A percentile compares a stretch with the other conserved stretches of the same genome.
Conservation (phyloP, 2,797 vertebrate genomes). For the Parauchenoglanis ngamensis region DNA sequence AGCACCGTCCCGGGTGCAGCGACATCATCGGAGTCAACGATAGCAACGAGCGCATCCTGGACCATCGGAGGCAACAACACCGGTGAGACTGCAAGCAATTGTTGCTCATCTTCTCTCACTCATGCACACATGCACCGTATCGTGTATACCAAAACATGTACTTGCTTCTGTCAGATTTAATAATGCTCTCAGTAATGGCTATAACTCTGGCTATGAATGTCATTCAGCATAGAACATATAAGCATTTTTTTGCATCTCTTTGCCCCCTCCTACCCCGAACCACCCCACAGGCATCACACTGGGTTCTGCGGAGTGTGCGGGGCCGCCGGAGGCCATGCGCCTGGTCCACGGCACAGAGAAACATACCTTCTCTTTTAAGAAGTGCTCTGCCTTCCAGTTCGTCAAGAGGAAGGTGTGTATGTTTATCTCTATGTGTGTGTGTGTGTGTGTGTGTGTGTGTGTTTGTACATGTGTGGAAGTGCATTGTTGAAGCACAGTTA, state of each 20-base stretch:
- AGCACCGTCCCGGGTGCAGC: constrained; percentile 30
- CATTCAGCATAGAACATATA: background rate
- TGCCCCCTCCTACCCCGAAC: background rate
- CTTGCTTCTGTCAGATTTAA: background rate
- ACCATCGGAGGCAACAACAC: constrained; percentile 26
- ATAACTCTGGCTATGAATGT: background rate
- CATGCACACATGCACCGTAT: background rate
- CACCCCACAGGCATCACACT: constrained; percentile 67
- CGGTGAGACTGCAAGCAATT: constrained; percentile 25
- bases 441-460: constrained; percentile 18
- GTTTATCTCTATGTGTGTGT: background rate
- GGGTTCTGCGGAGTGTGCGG: constrained; percentile 76
- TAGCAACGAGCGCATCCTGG: constrained; percentile 37
- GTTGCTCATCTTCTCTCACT: constrained; percentile 14
- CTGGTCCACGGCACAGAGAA: constrained; percentile 79
- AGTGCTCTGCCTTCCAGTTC: constrained; percentile 96
- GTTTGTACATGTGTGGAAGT: constrained; percentile 18
- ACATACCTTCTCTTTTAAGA: constrained; percentile 90
- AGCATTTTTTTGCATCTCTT: constrained; percentile 13
- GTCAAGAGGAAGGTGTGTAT: constrained; percentile 95
- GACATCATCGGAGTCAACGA: constrained; percentile 42
- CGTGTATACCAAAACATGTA: constrained; percentile 3
- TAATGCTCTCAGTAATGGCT: background rate
- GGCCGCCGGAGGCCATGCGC: constrained; percentile 75
- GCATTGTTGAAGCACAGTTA: background rate